phyloP scores from a whole-genome alignment of 2,113 vertebrate genomes.

The Rhegmatorhina hoffmannsi region DNA sequence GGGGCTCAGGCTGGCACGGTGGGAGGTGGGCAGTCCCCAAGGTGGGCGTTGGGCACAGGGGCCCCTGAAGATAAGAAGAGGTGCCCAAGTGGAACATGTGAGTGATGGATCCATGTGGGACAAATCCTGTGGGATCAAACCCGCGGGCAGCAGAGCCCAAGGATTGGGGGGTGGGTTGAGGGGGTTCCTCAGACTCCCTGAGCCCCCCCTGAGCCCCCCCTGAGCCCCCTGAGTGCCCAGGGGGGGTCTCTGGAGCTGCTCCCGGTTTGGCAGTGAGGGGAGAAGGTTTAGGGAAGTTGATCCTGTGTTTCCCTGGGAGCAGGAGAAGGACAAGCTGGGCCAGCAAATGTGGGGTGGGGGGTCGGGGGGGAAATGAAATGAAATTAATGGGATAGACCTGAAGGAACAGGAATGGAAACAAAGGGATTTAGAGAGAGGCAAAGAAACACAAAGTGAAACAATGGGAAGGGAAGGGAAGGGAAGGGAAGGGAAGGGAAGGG shows the following conservation, averaged over 20 bases:
- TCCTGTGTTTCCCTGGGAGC: background rate
- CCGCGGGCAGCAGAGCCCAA: rapidly evolving
- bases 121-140: background rate
- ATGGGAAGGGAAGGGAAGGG: too few species aligned
- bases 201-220: too few species aligned
- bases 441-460: background rate
- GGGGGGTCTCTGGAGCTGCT: background rate
- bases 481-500: background rate
- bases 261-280: background rate
- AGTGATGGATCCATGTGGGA: background rate
- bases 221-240: background rate
- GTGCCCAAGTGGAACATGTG: background rate
- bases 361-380: background rate
- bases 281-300: background rate
- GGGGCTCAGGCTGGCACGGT: rapidly evolving
- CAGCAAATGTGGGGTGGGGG: background rate
- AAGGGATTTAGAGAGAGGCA: background rate
- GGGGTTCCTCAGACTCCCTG: background rate
- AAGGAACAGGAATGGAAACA: background rate
- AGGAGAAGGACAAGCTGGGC: background rate
- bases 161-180: too few species aligned
- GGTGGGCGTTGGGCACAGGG: rapidly evolving
- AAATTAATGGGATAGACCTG: background rate
- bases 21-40: background rate
- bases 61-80: background rate